Evolutionary conservation across 2,797 vertebrate species (phyloP), one percentile per base, ranked within the genome.

Genomic region (Lepilemur septentrionalis): DNA sequence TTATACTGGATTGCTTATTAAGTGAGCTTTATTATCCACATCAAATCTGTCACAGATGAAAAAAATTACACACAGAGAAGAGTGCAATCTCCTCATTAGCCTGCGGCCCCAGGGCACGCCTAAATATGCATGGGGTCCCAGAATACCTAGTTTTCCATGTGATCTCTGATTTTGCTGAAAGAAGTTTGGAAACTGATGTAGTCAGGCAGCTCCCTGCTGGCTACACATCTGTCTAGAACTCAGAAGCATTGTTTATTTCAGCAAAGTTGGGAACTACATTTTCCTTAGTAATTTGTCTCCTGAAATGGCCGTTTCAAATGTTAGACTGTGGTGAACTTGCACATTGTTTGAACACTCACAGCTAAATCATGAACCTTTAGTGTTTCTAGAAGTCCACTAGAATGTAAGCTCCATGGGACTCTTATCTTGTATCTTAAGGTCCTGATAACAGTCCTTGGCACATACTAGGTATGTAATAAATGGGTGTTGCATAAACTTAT

Each of bases 201-300:
- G 95, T 81, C 97, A 97, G 97, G 92, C 92, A 97, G 70, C 87
- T 97, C 91, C 96, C 96, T 97, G 85, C 96, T 97, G 97, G 96
- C 94, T 96, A n/a, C 69, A 96, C 96, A 98, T 98, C 96, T 98
- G 97, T 96, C 96, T 0, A n/a, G 86, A 97, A 75, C 95, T 97
- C 97, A 98, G 96, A 98, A 98, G 97, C 91, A 95, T 94, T 7
- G 12, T 97, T 98, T 98, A 97, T 98, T 98, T 98, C 92, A 94
- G 93, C 80, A 96, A 88, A 97, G 94, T 89, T 97, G 97, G 98
- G 97, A 97, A 98, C 97, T 97, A 98, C 96, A 98, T 98, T 98
- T 95, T 96, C 86, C 91, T 97, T 97, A 95, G 87, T 93, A 97
- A 97, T 96, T 65, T 98, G 97, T 93, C 98, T 98, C 86, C 97